These are phyloP conservation scores for Mesocentrotus franciscanus DNA, from an alignment of 53 echinoderm and acorn worm genomes.

Conservation along the genomic window DNA sequence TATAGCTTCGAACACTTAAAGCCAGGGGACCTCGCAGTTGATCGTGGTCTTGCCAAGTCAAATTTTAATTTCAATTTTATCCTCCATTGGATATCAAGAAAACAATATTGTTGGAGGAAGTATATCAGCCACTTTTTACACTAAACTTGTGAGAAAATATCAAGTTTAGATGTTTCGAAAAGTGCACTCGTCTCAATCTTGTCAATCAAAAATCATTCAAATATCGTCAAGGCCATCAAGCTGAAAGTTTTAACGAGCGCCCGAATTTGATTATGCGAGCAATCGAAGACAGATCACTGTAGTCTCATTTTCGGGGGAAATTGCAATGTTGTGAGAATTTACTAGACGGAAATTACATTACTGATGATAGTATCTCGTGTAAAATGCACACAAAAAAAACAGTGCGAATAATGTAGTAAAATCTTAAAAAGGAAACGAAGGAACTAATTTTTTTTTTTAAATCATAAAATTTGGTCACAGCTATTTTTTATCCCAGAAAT, in stretches of 20 bases:
- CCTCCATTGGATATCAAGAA: background rate
- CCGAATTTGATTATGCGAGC: background rate
- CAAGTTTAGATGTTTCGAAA: background rate
- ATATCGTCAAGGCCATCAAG: background rate
- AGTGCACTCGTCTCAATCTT: constrained; percentile 17
- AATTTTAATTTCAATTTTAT: constrained; percentile 19
- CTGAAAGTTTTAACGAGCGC: background rate
- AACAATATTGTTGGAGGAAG: background rate
- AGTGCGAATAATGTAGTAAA: too few relatives aligned
- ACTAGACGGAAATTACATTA: background rate
- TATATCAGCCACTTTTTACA: background rate
- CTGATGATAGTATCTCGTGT: background rate
- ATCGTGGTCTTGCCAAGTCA: background rate
- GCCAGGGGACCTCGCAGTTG: background rate
- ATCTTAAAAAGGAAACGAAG: too few relatives aligned
- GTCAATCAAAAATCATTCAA: constrained; percentile 30
- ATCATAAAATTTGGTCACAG: too few relatives aligned
- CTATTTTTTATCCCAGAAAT: too few relatives aligned
- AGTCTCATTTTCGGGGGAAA: background rate
- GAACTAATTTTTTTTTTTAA: too few relatives aligned
- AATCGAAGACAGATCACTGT: background rate
- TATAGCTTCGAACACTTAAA: background rate
- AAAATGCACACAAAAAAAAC: background rate
- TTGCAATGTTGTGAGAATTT: background rate
- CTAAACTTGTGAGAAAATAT: background rate